Percentiles rank a stretch among this genome's conserved stretches.
Evolutionary conservation across 2,888 invertebrate species (phyloP).

Genomic region (Eilema depressum): DNA sequence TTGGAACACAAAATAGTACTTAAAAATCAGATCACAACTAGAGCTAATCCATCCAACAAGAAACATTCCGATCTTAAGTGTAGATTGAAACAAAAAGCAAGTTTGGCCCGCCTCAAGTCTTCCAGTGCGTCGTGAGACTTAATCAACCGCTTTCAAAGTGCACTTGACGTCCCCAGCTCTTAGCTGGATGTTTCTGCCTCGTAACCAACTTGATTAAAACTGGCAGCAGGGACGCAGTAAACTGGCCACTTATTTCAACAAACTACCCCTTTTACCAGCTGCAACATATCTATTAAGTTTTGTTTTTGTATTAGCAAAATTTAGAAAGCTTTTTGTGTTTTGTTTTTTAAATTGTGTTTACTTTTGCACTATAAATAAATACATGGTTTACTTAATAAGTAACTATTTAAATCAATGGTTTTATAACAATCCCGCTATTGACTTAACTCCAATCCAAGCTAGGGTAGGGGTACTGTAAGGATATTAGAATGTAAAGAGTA

Average conservation of each 20-base stretch:
- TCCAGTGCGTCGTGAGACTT: constrained; percentile 57
- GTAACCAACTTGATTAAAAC: constrained; percentile 76
- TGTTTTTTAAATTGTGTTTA: constrained; percentile 7
- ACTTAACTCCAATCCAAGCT: too few relatives aligned
- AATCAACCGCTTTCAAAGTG: constrained; percentile 71
- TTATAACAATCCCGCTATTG: background rate
- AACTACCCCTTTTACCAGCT: constrained; percentile 63
- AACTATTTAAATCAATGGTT: too few relatives aligned
- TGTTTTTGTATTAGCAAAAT: constrained; percentile 50
- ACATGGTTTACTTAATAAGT: too few relatives aligned
- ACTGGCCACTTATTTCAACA: constrained; percentile 72
- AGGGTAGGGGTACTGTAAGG: too few relatives aligned
- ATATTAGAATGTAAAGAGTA: too few relatives aligned
- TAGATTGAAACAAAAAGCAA: constrained; percentile 43
- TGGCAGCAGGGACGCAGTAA: constrained; percentile 61
- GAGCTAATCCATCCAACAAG: background rate
- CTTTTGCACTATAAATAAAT: background rate
- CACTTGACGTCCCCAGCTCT: constrained; percentile 65
- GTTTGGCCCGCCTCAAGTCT: constrained; percentile 36
- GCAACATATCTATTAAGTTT: constrained; percentile 60
- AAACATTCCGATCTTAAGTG: constrained; percentile 32
- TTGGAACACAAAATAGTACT: background rate
- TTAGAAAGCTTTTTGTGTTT: constrained; percentile 28
- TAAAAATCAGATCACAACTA: background rate
- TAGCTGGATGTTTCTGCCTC: constrained; percentile 58